phyloP scores from a whole-genome alignment of 2,888 invertebrate genomes.

The Electrophaes corylata region DNA sequence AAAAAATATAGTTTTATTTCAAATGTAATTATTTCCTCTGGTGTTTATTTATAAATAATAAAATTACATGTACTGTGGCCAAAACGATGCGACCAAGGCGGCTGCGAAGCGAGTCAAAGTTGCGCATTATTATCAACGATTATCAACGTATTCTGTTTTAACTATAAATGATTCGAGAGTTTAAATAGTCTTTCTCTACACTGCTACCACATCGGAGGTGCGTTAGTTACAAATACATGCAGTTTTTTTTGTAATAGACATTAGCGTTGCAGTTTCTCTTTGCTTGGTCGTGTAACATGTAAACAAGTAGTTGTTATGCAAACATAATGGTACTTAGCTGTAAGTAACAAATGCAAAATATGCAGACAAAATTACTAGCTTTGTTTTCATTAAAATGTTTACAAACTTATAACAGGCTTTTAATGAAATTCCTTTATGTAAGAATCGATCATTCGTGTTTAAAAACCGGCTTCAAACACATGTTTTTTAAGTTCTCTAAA shows the following conservation, averaged over 20 bases:
- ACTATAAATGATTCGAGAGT: too few relatives aligned
- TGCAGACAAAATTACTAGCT: conserved; percentile 10
- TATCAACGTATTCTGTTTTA: too few relatives aligned
- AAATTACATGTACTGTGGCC: too few relatives aligned
- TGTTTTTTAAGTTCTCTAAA: not conserved
- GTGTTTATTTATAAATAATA: too few relatives aligned
- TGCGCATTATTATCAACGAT: too few relatives aligned
- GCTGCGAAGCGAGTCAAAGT: too few relatives aligned
- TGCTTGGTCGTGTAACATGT: not conserved
- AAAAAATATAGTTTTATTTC: too few relatives aligned
- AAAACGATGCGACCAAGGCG: too few relatives aligned
- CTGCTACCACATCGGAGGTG: too few relatives aligned
- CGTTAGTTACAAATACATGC: too few relatives aligned
- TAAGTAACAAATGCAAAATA: conserved; percentile 6
- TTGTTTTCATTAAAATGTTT: conserved; percentile 34
- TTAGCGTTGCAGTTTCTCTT: not conserved
- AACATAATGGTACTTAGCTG: not conserved
- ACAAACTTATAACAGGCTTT: conserved; percentile 22
- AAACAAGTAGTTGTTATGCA: not conserved
- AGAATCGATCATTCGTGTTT: conserved; percentile 2
- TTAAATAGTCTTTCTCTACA: too few relatives aligned
- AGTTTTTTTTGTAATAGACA: not conserved
- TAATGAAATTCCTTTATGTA: not conserved
- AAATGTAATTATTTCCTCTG: too few relatives aligned
- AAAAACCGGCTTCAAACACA: not conserved